Evolutionary conservation across 2,113 vertebrate genomes (phyloP), one percentile per base, ranked within the genome.

Genomic region (zebrafish (Danio rerio)): DNA sequence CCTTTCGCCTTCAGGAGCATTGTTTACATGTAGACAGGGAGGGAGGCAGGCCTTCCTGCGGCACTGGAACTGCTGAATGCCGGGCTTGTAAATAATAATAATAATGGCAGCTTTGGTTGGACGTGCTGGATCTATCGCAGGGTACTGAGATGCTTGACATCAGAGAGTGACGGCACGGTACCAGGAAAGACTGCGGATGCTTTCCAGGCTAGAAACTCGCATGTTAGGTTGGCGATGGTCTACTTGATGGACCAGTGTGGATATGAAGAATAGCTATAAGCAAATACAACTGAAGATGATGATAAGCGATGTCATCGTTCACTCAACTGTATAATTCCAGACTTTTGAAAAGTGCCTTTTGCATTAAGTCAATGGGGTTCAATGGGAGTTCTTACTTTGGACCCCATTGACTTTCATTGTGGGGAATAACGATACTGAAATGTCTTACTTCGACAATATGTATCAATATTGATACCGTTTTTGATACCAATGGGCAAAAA

Each of bases 1-100:
- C 97, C 96, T 90, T 98, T 94, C 90, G 75, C 85, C 93, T 95
- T 96, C 88, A 95, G 95, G 96, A 96, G 95, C 93, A 95, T 93
- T 96, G 96, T 96, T 97, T 96, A 95, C 95, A 96, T 95, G 94
- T 92, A 95, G 89, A 93, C 93, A 94, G 95, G 92, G 90, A 92
- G 88, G 92, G 93, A 94, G 95, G 94, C 87, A 93, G 95, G 94
- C 93, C 89, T 89, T 92, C 69, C 90, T 90, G 76, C 80, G 65
- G 31, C 47, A 68, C 74, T 81, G 83, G 56, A 63, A 68, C 53
- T 10, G 77, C 18, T 55, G 43, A 66, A 55, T 63, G 59, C 43
- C 13, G 21, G 62, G 77, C 61, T 65, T 66, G 77, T 79, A 79
- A 68, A 79, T 79, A 79, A 79, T 79, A 79, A 79, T 79, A 65